Conservation (phyloP, 2,888 invertebrate species). For the Leptogaster cylindrica region DNA sequence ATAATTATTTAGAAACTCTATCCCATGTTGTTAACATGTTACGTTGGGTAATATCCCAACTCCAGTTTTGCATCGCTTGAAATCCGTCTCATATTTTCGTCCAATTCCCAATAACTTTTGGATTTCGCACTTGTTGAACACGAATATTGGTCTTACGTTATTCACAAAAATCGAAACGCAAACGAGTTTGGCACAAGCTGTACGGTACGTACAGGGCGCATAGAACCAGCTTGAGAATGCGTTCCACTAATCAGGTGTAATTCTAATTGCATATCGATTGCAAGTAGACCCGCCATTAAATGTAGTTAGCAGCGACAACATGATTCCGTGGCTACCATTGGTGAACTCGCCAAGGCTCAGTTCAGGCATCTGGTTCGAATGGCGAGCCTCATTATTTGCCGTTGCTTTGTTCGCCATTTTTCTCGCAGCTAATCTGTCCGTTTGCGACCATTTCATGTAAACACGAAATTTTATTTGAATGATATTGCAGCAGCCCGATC, state of each 20-base stretch:
- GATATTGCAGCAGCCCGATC: neutral
- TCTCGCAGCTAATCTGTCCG: constrained; percentile 7
- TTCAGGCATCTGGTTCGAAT: neutral
- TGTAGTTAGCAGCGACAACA: constrained; percentile 6
- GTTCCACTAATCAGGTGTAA: constrained; percentile 34
- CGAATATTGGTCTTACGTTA: neutral
- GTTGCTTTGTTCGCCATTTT: constrained; percentile 12
- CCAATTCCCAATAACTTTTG: constrained; percentile 4
- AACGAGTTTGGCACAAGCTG: neutral
- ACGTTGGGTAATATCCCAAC: neutral
- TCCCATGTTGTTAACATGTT: neutral
- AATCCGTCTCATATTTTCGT: neutral
- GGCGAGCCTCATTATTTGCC: neutral
- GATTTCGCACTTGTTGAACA: constrained; percentile 19
- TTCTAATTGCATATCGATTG: constrained; percentile 34
- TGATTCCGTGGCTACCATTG: constrained; percentile 1
- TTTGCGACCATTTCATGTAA: constrained; percentile 18
- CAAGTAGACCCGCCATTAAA: neutral
- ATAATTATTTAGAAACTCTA: neutral
- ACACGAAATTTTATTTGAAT: constrained; percentile 14
- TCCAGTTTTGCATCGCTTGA: constrained; percentile 4
- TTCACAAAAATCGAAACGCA: neutral
- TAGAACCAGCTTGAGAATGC: neutral
- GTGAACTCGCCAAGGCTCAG: neutral
- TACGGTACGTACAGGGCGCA: neutral